Evolutionary conservation across 2,113 vertebrate species (phyloP).

Genomic region (Xerus inauris): DNA sequence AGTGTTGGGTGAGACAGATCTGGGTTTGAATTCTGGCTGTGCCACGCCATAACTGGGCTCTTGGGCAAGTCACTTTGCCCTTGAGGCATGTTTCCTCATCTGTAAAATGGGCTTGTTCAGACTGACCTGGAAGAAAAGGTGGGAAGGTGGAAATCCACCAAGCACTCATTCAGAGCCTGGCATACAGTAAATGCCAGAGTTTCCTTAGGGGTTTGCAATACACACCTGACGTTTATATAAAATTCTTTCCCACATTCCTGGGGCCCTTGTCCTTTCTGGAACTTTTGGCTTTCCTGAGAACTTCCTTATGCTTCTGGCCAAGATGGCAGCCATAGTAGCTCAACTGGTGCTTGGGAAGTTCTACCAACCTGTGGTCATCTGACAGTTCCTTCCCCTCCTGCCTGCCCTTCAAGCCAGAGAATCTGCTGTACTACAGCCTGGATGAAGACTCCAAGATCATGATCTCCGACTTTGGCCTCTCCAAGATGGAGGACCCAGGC

Average conservation of each 20-base stretch:
- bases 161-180: background rate
- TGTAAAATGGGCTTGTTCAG: background rate
- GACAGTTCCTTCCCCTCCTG: background rate
- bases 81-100: background rate
- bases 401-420: slow-evolving; percentile 91
- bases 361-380: background rate
- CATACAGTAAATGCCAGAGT: background rate
- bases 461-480: slow-evolving; percentile 98
- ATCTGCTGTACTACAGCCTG: slow-evolving; percentile 97
- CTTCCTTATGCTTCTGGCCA: background rate
- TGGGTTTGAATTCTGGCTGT: background rate
- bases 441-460: slow-evolving; percentile 99
- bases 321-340: background rate
- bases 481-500: slow-evolving; percentile 95
- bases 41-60: background rate
- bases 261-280: background rate
- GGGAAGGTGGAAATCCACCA: background rate
- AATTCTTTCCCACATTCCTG: background rate
- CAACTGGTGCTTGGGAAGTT: background rate
- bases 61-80: background rate
- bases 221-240: background rate
- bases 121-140: background rate
- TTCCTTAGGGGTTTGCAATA: background rate
- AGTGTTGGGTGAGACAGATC: background rate
- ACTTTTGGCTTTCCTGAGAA: background rate